Conservation (phyloP, 2,888 invertebrate species). For the Lingula anatina region DNA sequence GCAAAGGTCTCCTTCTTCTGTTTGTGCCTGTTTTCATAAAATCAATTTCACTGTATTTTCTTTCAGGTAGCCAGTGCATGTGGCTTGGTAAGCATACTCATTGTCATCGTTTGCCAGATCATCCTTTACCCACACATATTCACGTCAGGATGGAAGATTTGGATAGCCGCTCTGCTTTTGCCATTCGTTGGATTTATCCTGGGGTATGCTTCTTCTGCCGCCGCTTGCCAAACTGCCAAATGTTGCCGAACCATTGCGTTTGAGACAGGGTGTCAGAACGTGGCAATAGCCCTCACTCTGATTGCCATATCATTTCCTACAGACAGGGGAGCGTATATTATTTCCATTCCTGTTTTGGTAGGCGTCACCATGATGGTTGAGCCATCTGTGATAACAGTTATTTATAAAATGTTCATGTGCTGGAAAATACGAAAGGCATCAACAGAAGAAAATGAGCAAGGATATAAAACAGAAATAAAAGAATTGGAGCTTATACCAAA, state of each 20-base stretch:
- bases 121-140: constrained; percentile 37
- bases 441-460: too few relatives aligned
- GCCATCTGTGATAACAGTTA: too few relatives aligned
- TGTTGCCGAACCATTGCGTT: constrained; percentile 33
- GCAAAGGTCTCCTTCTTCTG: too few relatives aligned
- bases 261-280: constrained; percentile 42
- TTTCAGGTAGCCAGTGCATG: constrained; percentile 34
- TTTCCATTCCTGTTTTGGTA: too few relatives aligned
- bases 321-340: too few relatives aligned
- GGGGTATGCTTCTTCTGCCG: constrained; percentile 24
- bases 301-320: constrained; percentile 28
- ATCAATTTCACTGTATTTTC: too few relatives aligned
- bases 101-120: constrained; percentile 30
- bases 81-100: constrained; percentile 31
- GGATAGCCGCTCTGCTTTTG: constrained; percentile 25
- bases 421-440: too few relatives aligned
- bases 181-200: constrained; percentile 29
- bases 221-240: constrained; percentile 19
- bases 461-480: too few relatives aligned
- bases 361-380: too few relatives aligned
- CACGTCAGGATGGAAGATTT: constrained; percentile 27
- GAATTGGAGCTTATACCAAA: too few relatives aligned
- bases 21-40: too few relatives aligned
- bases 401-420: too few relatives aligned
- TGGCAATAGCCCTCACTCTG: constrained; percentile 36